Evolutionary conservation across 2,888 invertebrate genomes (phyloP).

Genomic region (Timandra comae): DNA sequence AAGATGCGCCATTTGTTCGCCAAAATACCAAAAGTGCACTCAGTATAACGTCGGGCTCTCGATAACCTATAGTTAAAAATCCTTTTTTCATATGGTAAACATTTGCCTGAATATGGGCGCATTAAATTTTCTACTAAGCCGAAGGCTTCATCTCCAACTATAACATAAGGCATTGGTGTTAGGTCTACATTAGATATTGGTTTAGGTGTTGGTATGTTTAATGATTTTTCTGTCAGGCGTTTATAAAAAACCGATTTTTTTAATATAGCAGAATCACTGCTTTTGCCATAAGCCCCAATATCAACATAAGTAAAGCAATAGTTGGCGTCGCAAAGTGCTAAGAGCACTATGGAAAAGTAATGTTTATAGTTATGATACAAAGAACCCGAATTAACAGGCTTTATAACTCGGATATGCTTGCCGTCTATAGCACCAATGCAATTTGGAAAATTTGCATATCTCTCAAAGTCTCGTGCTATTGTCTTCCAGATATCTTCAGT

Average conservation of each 20-base stretch:
- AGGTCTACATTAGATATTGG: constrained; percentile 18
- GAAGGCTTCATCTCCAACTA: constrained; percentile 31
- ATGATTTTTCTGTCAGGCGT: constrained; percentile 16
- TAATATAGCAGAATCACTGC: constrained; percentile 22
- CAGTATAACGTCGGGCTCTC: constrained; percentile 24
- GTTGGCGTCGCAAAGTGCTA: constrained; percentile 27
- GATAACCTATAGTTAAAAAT: constrained; percentile 31
- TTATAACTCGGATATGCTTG: constrained; percentile 18
- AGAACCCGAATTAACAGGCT: constrained; percentile 26
- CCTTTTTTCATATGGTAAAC: constrained; percentile 21
- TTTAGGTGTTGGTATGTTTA: constrained; percentile 21
- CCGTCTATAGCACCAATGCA: constrained; percentile 27
- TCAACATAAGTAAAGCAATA: constrained; percentile 26
- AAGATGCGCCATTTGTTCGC: constrained; percentile 27
- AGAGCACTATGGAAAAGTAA: constrained; percentile 27
- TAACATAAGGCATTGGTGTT: constrained; percentile 19
- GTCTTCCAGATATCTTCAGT: constrained; percentile 23
- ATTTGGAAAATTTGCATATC: constrained; percentile 29
- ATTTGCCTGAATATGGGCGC: constrained; percentile 25
- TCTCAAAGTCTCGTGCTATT: constrained; percentile 24
- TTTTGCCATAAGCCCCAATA: constrained; percentile 25
- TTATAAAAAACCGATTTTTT: constrained; percentile 22
- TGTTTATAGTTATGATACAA: constrained; percentile 23
- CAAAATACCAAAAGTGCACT: constrained; percentile 22
- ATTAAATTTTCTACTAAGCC: constrained; percentile 25